Evolutionary conservation across 2,113 vertebrate species (phyloP).

Genomic region (Ptilonorhynchus violaceus): DNA sequence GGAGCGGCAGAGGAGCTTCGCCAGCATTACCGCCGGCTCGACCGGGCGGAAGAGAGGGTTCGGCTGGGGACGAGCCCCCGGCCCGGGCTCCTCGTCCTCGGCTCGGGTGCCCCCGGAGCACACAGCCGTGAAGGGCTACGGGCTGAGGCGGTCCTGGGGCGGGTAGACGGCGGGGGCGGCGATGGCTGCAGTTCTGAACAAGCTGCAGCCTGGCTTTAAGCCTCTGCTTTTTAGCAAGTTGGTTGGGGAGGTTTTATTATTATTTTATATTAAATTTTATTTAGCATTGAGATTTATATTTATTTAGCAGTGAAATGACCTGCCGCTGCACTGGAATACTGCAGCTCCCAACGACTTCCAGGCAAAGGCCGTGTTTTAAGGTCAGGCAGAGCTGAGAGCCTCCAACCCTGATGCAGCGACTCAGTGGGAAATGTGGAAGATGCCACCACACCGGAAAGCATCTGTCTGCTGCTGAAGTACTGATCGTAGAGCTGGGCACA

Average conservation of each 20-base stretch:
- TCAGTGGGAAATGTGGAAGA: not conserved
- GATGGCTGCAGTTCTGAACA: not conserved
- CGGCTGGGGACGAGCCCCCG: accelerated
- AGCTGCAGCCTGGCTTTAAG: not conserved
- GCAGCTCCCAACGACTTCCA: not conserved
- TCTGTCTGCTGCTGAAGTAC: accelerated
- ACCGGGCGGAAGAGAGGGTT: not conserved
- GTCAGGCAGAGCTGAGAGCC: not conserved
- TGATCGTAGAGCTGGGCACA: not conserved
- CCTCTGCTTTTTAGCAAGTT: not conserved
- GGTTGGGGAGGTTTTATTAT: not conserved
- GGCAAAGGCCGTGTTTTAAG: too few relatives aligned
- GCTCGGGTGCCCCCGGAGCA: not conserved
- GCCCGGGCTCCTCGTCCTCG: not conserved
- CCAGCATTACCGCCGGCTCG: not conserved
- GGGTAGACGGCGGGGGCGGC: too few relatives aligned
- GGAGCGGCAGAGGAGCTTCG: not conserved
- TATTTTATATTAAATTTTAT: not conserved
- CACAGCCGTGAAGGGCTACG: not conserved
- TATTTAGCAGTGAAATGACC: not conserved
- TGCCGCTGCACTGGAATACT: not conserved
- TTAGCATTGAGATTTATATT: not conserved
- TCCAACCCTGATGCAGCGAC: accelerated
- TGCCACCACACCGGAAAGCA: not conserved
- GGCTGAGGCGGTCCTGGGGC: not conserved